Conservation (phyloP, 2,113 vertebrate species). For the Lasiurus cinereus region DNA sequence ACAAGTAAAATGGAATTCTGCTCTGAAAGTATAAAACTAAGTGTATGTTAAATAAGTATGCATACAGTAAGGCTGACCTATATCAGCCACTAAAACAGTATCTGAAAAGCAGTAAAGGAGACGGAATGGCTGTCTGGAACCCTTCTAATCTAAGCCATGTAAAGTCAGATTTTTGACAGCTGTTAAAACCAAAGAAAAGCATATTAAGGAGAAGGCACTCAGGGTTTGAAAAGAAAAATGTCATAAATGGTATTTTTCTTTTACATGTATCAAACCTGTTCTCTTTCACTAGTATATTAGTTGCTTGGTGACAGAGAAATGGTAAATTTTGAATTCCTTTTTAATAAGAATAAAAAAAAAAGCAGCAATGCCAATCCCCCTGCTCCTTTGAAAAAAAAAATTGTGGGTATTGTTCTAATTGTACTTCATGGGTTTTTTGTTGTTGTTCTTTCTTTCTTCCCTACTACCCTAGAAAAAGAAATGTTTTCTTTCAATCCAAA, state of each 20-base stretch:
- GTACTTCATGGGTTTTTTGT: neutral
- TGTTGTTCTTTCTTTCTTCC: neutral
- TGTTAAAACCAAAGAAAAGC: slow-evolving; percentile 6
- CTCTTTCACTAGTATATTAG: neutral
- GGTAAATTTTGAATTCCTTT: neutral
- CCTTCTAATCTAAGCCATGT: neutral
- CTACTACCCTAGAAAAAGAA: neutral
- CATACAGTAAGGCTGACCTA: neutral
- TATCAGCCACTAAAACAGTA: neutral
- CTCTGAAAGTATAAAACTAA: neutral
- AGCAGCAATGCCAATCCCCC: neutral
- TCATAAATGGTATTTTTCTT: neutral
- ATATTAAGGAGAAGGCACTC: neutral
- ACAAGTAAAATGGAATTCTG: neutral
- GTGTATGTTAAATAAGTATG: neutral
- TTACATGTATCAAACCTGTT: neutral
- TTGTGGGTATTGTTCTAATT: neutral
- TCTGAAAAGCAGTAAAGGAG: neutral
- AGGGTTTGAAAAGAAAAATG: neutral
- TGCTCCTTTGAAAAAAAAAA: neutral
- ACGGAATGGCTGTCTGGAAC: neutral
- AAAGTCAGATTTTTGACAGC: neutral
- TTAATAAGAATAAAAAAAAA: slow-evolving; percentile 37
- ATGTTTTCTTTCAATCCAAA: slow-evolving; percentile 13
- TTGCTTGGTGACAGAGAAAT: neutral